These are phyloP conservation scores for Trachymyrmex cornetzi DNA, from an alignment of 1,140 invertebrate genomes.

Conservation along the genomic window DNA sequence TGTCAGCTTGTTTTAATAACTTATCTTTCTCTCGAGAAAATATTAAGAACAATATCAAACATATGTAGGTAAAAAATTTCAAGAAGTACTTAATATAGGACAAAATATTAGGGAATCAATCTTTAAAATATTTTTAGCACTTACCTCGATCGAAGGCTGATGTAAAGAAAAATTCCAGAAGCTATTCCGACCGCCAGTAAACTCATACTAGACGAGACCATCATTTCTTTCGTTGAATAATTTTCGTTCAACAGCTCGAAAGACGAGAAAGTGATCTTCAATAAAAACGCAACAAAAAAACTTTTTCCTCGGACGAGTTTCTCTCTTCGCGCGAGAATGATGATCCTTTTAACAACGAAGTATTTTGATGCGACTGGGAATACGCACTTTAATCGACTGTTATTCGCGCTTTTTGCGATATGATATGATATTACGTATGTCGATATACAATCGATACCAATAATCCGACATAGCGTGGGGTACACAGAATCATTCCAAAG, in stretches of 20 bases:
- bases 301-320: not conserved
- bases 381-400: conserved; percentile 37
- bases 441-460: conserved; percentile 35
- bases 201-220: conserved; percentile 77
- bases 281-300: not conserved
- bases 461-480: not conserved
- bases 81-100: not conserved
- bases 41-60: too few relatives aligned
- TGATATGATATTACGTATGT: conserved; percentile 20
- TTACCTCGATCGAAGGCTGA: conserved; percentile 65
- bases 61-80: not conserved
- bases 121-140: not conserved
- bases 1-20: not conserved
- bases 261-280: not conserved
- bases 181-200: conserved; percentile 78
- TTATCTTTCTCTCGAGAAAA: not conserved
- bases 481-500: not conserved
- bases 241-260: not conserved
- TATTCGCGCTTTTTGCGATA: not conserved
- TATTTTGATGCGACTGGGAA: conserved; percentile 6
- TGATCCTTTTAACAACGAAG: not conserved
- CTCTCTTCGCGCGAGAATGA: not conserved
- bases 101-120: not conserved
- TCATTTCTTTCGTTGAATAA: conserved; percentile 69
- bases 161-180: conserved; percentile 80